A percentile compares a stretch with the other conserved stretches of the same genome.
Evolutionary conservation across 2,797 vertebrate genomes (phyloP).

Genomic region (Leptodactylus fallax): DNA sequence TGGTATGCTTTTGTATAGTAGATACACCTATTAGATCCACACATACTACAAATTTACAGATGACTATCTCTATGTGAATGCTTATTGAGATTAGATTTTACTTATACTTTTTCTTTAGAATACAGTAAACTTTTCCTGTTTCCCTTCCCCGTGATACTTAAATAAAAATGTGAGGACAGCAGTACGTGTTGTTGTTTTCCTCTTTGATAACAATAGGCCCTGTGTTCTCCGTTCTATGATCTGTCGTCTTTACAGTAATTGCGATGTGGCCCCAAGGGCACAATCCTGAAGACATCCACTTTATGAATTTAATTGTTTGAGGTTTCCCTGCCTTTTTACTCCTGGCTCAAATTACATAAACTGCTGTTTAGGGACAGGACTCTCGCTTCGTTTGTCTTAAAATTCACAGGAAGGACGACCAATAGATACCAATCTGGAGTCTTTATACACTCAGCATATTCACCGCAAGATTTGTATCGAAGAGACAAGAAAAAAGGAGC

Average conservation of each 20-base stretch:
- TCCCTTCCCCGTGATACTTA: background rate
- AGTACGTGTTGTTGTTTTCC: background rate
- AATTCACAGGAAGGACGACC: background rate
- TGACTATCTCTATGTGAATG: background rate
- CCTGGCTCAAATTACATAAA: conserved; percentile 19
- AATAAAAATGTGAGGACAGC: background rate
- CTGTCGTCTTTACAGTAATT: conserved; percentile 38
- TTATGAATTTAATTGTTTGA: conserved; percentile 42
- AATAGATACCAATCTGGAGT: background rate
- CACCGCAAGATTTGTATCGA: background rate
- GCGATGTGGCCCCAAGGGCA: conserved; percentile 19
- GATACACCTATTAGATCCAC: background rate
- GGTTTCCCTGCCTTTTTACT: conserved; percentile 23
- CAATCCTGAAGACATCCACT: conserved; percentile 9
- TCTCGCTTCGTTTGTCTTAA: conserved; percentile 5
- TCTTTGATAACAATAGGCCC: conserved; percentile 32
- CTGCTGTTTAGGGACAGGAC: conserved; percentile 1
- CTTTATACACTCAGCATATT: background rate
- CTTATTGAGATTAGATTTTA: background rate
- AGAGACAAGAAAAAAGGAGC: background rate
- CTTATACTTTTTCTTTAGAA: background rate
- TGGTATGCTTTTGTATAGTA: background rate
- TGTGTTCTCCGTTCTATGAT: conserved; percentile 34
- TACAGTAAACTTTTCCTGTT: background rate
- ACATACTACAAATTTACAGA: background rate